Base-by-base conservation (phyloP, 1,140 invertebrate species). In the Drosophila orosa region DNA sequence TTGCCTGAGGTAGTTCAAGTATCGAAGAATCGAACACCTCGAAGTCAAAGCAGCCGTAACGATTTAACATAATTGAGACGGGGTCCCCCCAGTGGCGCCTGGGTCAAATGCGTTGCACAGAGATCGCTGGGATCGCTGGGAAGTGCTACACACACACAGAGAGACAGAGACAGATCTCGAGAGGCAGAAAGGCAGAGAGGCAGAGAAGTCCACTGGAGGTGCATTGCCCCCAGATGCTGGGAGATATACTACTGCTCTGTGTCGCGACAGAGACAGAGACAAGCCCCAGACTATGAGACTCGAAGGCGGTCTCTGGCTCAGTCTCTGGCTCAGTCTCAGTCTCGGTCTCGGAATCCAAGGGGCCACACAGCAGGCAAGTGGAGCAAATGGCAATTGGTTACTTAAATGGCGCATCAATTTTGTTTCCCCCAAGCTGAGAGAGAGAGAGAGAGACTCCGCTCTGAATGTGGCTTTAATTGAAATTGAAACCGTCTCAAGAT, bases 401-500 rank as follows among this genome's bases (percentile, higher is more conserved):
- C 72, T 86, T 87, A 86, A 87, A 87, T 86, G 75, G 66, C 83
- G 83, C 83, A 86, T 87, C 83, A 77, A 71, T 83, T 86, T 76
- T 62, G 12, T 0, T 17, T 17, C 8, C 9, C 37, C 61, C 44
- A 55, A 54, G 61, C 58, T 56, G 52, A 50, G 31, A n/a, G 19
- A 17, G 15, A 13, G 22, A 52, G 19, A 10, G 3, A 33, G 1
- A 19, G 56, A 47, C 10, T 33, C 31, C 31, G 31, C 31, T 33
- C 31, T 33, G 7, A 45, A 58, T 57, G 66, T 73, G 45, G 45
- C 68, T 78, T 86, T 87, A 87, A 87, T 87, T 86, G 79, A 86
- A 86, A 87, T 86, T 86, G 83, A 86, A 87, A 74, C 83, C 75
- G 83, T 86, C 83, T 86, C 83, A 78, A 83, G 83, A 86, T 83